Percentiles rank a stretch among this genome's conserved stretches.
phyloP scores from a whole-genome alignment of 2,888 invertebrate species.

The Hemaris fuciformis region DNA sequence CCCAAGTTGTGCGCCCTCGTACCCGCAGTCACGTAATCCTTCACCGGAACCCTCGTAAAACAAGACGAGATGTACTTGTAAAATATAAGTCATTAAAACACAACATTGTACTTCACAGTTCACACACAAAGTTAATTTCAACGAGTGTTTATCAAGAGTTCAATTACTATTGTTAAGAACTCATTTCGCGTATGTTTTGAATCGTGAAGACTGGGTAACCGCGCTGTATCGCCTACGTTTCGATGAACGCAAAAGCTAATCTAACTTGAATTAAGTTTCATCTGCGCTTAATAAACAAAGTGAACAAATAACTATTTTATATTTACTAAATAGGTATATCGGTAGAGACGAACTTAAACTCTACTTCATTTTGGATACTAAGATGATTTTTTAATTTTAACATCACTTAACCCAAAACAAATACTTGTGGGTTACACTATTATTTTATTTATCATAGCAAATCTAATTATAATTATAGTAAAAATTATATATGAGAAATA shows the following conservation, averaged over 20 bases:
- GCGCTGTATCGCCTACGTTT: neutral
- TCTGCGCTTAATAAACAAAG: no score
- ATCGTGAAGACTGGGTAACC: neutral
- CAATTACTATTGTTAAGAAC: neutral
- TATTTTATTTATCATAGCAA: no score
- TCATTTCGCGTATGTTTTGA: neutral
- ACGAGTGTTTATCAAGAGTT: conserved; percentile 7
- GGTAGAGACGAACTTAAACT: no score
- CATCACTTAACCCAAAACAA: no score
- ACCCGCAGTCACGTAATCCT: conserved; percentile 37
- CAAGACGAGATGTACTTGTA: conserved; percentile 38
- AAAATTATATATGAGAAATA: no score
- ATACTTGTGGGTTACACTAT: no score
- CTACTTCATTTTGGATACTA: no score
- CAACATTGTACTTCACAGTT: conserved; percentile 43
- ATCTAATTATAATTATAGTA: no score
- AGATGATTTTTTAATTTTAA: no score
- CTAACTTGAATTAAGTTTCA: neutral
- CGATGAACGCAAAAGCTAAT: neutral
- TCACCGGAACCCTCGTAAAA: conserved; percentile 37
- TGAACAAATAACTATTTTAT: no score
- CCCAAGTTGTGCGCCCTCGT: conserved; percentile 47
- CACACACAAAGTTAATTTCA: conserved; percentile 22
- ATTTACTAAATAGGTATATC: no score
- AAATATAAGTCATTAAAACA: conserved; percentile 38